These are phyloP conservation scores for Trissolcus brochymenae DNA, from an alignment of 2,888 invertebrate genomes.

Conservation along the genomic window DNA sequence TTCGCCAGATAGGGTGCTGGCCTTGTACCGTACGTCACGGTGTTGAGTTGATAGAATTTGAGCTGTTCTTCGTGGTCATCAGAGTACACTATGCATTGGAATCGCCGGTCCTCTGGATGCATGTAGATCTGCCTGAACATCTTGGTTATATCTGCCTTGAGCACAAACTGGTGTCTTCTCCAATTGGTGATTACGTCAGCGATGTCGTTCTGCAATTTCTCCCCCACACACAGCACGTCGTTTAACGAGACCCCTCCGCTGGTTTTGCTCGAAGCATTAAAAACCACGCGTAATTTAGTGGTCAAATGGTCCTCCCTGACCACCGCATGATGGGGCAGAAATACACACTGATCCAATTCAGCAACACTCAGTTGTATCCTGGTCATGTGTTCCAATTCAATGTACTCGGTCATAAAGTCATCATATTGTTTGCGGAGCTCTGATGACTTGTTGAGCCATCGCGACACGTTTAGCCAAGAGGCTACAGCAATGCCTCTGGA, in stretches of 20 bases:
- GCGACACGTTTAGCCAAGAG: not conserved
- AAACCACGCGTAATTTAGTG: slow-evolving; percentile 10
- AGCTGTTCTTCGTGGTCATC: not conserved
- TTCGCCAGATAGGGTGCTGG: slow-evolving; percentile 10
- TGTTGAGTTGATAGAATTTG: not conserved
- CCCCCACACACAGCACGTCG: slow-evolving; percentile 4
- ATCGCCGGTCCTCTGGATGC: not conserved
- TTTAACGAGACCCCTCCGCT: not conserved
- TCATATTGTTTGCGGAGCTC: not conserved
- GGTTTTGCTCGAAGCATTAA: slow-evolving; percentile 16
- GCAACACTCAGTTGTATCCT: not conserved
- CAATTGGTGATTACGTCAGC: not conserved
- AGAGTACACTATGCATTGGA: slow-evolving; percentile 13
- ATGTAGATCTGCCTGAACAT: slow-evolving; percentile 24
- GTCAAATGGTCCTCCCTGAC: not conserved
- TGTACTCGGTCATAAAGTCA: not conserved
- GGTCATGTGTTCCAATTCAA: not conserved
- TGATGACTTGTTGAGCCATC: not conserved
- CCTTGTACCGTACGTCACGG: slow-evolving; percentile 9
- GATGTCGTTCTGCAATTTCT: slow-evolving; percentile 12
- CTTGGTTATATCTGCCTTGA: slow-evolving; percentile 8
- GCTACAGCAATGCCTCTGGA: not conserved
- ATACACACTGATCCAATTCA: not conserved
- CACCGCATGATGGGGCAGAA: slow-evolving; percentile 15
- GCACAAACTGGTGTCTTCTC: not conserved